Evolutionary conservation across 2,797 vertebrate genomes (phyloP).

Genomic region (Rhinella marina): DNA sequence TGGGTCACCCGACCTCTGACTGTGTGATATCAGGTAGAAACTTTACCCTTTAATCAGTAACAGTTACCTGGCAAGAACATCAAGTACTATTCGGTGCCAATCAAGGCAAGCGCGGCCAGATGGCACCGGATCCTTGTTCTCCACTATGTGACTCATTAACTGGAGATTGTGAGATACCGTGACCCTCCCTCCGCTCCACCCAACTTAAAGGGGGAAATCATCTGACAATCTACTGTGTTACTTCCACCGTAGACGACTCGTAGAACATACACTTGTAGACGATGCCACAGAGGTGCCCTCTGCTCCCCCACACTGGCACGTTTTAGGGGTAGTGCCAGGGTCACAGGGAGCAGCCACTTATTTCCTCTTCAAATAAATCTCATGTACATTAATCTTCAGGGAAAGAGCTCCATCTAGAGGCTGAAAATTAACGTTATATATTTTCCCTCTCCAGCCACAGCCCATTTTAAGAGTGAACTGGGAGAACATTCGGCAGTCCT

Average conservation of each 20-base stretch:
- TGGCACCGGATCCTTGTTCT: neutral
- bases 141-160: conserved; percentile 34
- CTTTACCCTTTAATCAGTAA: neutral
- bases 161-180: neutral
- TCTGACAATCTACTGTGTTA: neutral
- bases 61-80: conserved; percentile 18
- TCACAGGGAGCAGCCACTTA: neutral
- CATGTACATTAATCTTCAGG: neutral
- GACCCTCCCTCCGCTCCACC: neutral
- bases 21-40: neutral
- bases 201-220: neutral
- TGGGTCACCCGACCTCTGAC: neutral
- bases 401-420: neutral
- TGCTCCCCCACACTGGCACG: neutral
- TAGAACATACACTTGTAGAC: neutral
- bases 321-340: neutral
- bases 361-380: neutral
- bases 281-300: too few species aligned
- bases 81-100: neutral
- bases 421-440: neutral
- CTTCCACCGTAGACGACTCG: neutral
- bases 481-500: neutral
- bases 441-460: neutral
- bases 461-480: neutral
- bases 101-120: neutral